These are phyloP conservation scores for Magallana ariakensis DNA, from an alignment of 1,140 invertebrate genomes.

Conservation along the genomic window DNA sequence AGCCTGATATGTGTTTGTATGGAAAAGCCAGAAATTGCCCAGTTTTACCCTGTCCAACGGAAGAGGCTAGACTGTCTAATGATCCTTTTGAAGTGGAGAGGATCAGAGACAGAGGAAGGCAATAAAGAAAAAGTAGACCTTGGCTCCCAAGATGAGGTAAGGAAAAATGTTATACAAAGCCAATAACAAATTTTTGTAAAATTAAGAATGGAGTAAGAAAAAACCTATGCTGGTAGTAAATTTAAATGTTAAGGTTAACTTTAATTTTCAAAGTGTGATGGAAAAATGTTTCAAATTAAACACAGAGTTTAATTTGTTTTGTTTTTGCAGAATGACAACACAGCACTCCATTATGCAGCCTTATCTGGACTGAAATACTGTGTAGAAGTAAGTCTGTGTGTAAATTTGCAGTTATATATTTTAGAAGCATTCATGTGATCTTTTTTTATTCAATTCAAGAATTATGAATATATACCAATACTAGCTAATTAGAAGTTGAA, in stretches of 20 bases:
- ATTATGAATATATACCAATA: too few species aligned
- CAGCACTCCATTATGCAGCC: constrained; percentile 85
- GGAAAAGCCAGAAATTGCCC: constrained; percentile 73
- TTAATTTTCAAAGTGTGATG: not conserved
- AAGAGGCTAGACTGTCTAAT: constrained; percentile 83
- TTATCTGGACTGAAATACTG: constrained; percentile 84
- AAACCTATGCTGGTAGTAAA: not conserved
- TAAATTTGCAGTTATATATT: not conserved
- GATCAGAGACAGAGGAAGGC: constrained; percentile 81
- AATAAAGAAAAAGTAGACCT: constrained; percentile 83
- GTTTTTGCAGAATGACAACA: constrained; percentile 84
- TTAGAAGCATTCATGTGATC: not conserved
- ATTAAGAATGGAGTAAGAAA: not conserved
- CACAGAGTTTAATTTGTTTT: too few species aligned
- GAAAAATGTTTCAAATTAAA: not conserved
- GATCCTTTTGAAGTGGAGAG: constrained; percentile 85
- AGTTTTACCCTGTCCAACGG: constrained; percentile 82
- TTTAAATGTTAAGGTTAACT: too few species aligned
- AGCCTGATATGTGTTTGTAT: constrained; percentile 85
- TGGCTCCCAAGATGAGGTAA: constrained; percentile 83
- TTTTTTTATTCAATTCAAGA: too few species aligned
- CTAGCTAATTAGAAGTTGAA: too few species aligned
- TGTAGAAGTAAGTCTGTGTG: constrained; percentile 80
- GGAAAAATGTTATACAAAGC: too few species aligned
- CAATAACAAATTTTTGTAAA: not conserved